Conservation (phyloP, 1,140 invertebrate species). For the Drosophila rhopaloa region DNA sequence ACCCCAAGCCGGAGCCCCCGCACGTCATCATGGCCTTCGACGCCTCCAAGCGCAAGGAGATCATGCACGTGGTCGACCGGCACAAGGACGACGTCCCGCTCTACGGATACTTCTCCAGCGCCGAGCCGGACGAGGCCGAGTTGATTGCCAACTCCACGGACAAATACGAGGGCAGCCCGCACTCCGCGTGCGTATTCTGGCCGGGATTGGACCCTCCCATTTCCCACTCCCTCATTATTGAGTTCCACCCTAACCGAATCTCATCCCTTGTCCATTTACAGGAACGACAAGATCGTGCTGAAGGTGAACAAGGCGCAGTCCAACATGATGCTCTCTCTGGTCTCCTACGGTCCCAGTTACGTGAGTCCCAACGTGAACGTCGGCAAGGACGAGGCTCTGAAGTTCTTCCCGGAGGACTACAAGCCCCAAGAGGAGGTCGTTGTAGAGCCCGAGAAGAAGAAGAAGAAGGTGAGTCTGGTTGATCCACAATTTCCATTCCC, state of each 20-base stretch:
- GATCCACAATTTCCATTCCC: no score
- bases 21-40: slow-evolving; percentile 88
- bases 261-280: slow-evolving; percentile 50
- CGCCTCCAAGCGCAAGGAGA: slow-evolving; percentile 87
- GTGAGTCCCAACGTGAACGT: slow-evolving; percentile 86
- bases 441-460: slow-evolving; percentile 24
- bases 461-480: slow-evolving; percentile 11
- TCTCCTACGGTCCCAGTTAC: slow-evolving; percentile 86
- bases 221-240: no score
- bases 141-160: slow-evolving; percentile 85
- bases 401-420: slow-evolving; percentile 88
- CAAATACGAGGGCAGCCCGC: slow-evolving; percentile 84
- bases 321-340: slow-evolving; percentile 85
- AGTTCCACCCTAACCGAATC: no score
- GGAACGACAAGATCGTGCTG: slow-evolving; percentile 87
- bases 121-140: slow-evolving; percentile 84
- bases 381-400: slow-evolving; percentile 86
- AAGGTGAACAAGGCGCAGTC: slow-evolving; percentile 86
- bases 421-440: slow-evolving; percentile 59
- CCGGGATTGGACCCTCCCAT: neutral
- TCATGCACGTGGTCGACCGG: slow-evolving; percentile 85
- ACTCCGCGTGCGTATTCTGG: slow-evolving; percentile 18
- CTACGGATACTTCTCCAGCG: slow-evolving; percentile 87
- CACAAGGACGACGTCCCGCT: slow-evolving; percentile 85
- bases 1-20: slow-evolving; percentile 85